phyloP scores from a whole-genome alignment of 30 jellyfish, hydroid and myxozoan species.

The Aurelia aurita region DNA sequence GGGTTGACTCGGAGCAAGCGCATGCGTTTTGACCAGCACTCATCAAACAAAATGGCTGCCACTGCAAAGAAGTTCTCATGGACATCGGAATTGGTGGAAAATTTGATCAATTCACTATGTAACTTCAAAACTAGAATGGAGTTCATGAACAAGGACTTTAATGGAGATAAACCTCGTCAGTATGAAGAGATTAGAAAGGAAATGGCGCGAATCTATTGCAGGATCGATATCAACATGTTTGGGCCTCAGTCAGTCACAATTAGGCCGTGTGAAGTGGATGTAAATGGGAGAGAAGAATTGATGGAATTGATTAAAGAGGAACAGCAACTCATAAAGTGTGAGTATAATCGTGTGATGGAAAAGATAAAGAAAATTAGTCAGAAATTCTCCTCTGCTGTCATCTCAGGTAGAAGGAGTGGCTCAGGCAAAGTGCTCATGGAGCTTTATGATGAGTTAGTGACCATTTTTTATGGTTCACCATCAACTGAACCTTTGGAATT shows the following conservation, averaged over 20 bases:
- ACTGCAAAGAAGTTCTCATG: slow-evolving; percentile 7
- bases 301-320: too few species aligned
- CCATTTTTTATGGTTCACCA: slow-evolving; percentile 64
- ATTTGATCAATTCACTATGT: not conserved
- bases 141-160: not conserved
- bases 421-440: slow-evolving; percentile 30
- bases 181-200: not conserved
- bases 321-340: slow-evolving; percentile 29
- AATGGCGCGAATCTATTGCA: not conserved
- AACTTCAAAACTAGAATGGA: slow-evolving; percentile 10
- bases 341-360: slow-evolving; percentile 57
- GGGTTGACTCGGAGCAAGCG: too few species aligned
- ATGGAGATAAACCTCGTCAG: not conserved
- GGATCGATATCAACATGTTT: not conserved
- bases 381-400: slow-evolving; percentile 44
- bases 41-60: too few species aligned
- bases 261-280: too few species aligned
- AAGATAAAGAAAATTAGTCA: slow-evolving; percentile 62
- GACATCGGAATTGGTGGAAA: not conserved
- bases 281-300: too few species aligned
- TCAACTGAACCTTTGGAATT: slow-evolving; percentile 36
- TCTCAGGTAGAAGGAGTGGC: slow-evolving; percentile 64
- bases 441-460: slow-evolving; percentile 32
- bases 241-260: not conserved
- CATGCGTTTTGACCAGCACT: too few species aligned